Percentiles rank a stretch among this genome's conserved stretches.
Conservation (phyloP, 2,113 vertebrate species). For the Chaenogobius annularis region DNA sequence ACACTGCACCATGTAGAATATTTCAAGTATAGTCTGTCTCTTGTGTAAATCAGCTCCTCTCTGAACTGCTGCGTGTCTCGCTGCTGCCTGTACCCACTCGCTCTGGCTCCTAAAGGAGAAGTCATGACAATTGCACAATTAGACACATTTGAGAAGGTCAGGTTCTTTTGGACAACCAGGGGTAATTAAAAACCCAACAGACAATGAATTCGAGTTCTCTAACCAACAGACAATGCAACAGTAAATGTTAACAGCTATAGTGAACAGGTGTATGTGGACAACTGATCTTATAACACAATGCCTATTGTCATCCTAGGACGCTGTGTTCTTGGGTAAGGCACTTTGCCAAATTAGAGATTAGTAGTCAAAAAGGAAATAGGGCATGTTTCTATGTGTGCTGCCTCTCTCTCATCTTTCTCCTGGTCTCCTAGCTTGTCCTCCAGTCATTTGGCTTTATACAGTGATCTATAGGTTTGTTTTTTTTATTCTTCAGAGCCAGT, state of each 20-base stretch:
- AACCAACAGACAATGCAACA: constrained; percentile 49
- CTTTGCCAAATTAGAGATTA: neutral
- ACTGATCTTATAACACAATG: too few relatives aligned
- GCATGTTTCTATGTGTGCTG: too few relatives aligned
- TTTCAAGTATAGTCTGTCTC: constrained; percentile 33
- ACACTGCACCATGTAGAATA: constrained; percentile 42
- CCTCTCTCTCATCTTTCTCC: neutral
- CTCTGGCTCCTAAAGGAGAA: constrained; percentile 52
- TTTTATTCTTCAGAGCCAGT: constrained; percentile 15
- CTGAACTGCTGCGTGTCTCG: constrained; percentile 20
- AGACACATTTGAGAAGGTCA: constrained; percentile 62
- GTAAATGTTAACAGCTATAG: constrained; percentile 51
- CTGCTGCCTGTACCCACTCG: constrained; percentile 1
- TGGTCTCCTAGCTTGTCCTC: constrained; percentile 3
- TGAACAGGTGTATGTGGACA: neutral
- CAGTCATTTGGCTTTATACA: constrained; percentile 18
- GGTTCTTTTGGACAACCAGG: constrained; percentile 57
- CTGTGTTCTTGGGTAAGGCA: neutral
- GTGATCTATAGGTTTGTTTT: constrained; percentile 19
- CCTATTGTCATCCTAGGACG: too few relatives aligned
- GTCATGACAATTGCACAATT: constrained; percentile 50
- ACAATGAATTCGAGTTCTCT: too few relatives aligned
- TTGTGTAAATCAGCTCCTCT: constrained; percentile 38
- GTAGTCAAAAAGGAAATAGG: neutral
- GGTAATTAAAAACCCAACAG: constrained; percentile 61